These are phyloP conservation scores for Athrips mouffetella DNA, from an alignment of 2,888 invertebrate genomes.

Conservation along the genomic window DNA sequence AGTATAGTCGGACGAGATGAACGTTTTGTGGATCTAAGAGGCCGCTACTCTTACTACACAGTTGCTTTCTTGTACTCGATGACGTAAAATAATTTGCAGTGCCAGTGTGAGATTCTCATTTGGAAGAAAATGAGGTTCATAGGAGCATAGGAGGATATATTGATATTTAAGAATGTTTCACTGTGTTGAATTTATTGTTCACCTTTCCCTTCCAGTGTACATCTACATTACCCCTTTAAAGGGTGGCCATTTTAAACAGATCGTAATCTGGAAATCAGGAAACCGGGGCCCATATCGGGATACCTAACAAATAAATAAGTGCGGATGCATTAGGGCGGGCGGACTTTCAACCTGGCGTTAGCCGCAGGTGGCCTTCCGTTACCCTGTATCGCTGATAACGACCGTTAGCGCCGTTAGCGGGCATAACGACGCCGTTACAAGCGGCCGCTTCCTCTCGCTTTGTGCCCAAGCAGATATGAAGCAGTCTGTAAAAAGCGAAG, in stretches of 20 bases:
- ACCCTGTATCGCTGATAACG: conserved; percentile 62
- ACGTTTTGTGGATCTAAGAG: no score
- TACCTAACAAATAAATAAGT: conserved; percentile 72
- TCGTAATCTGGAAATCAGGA: conserved; percentile 40
- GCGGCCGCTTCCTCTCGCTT: conserved; percentile 66
- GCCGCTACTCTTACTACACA: no score
- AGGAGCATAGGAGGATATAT: no score
- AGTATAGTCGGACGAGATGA: no score
- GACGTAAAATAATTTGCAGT: no score
- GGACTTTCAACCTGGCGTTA: conserved; percentile 38
- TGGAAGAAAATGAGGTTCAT: no score
- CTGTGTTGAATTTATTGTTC: no score
- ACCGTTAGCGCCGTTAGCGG: conserved; percentile 55
- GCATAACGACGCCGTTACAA: conserved; percentile 71
- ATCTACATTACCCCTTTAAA: not conserved
- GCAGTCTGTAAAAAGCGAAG: conserved; percentile 38
- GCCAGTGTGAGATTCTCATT: no score
- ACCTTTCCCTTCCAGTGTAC: not conserved
- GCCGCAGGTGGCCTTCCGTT: conserved; percentile 67
- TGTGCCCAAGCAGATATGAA: conserved; percentile 38
- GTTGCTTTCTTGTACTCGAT: no score
- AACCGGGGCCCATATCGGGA: conserved; percentile 35
- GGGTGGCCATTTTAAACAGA: not conserved
- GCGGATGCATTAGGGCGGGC: conserved; percentile 73
- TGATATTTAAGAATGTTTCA: no score